Conservation (phyloP, 2,113 vertebrate species). For the Sakesphorus luctuosus region DNA sequence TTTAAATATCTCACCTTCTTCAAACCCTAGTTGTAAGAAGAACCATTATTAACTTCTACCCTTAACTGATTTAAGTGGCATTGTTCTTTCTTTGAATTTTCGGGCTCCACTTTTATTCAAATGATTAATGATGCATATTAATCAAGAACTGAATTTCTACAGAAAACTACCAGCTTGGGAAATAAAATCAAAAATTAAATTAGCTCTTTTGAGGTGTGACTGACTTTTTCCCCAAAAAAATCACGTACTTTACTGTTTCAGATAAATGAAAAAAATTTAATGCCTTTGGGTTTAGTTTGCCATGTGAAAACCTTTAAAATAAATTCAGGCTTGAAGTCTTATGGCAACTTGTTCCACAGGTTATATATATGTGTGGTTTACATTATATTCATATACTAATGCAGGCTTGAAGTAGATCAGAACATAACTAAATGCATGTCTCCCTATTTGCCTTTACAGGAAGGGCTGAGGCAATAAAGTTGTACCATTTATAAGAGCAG, state of each 20-base stretch:
- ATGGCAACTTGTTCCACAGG: background rate
- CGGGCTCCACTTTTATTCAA: slow-evolving; percentile 28
- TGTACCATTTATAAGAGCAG: background rate
- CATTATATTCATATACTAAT: background rate
- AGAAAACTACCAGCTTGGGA: slow-evolving; percentile 21
- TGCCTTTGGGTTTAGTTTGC: background rate
- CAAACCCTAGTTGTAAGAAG: background rate
- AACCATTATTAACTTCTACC: background rate
- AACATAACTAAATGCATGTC: background rate
- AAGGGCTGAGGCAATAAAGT: background rate
- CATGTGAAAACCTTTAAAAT: background rate
- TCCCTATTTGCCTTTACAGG: background rate
- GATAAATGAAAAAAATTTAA: background rate
- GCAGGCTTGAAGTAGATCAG: background rate
- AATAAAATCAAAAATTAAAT: slow-evolving; percentile 57
- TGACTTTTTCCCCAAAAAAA: background rate
- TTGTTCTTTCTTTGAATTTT: slow-evolving; percentile 62
- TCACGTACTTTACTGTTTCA: background rate
- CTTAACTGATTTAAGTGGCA: background rate
- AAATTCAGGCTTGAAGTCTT: background rate
- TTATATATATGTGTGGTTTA: background rate
- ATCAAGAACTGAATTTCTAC: slow-evolving; percentile 37
- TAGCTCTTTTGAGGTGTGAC: slow-evolving; percentile 25
- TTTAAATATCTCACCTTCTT: background rate
- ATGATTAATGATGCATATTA: slow-evolving; percentile 70